A percentile compares a stretch with the other conserved stretches of the same genome.
Conservation (phyloP, 1,140 invertebrate genomes). For the Stegodyphus dumicola region DNA sequence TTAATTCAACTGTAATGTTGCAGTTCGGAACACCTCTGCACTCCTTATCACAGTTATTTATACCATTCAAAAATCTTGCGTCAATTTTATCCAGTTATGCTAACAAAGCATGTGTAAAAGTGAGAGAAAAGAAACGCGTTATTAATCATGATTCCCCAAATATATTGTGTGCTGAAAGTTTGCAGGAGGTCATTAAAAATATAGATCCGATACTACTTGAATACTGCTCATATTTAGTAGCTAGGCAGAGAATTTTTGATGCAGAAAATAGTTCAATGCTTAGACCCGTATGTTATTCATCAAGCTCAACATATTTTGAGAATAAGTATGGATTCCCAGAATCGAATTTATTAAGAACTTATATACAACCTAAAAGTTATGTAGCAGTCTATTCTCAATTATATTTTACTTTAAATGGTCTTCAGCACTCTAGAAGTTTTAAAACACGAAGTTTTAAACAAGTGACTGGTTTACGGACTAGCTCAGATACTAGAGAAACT, state of each 20-base stretch:
- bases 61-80: constrained; percentile 42
- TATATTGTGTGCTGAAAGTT: constrained; percentile 28
- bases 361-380: background rate
- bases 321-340: constrained; percentile 53
- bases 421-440: constrained; percentile 30
- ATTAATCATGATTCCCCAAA: background rate
- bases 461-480: constrained; percentile 28
- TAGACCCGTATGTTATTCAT: constrained; percentile 30
- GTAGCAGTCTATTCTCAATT: constrained; percentile 5
- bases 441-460: constrained; percentile 45
- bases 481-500: background rate
- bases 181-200: constrained; percentile 15
- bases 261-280: background rate
- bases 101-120: constrained; percentile 38
- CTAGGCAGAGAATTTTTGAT: background rate
- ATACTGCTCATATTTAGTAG: constrained; percentile 15
- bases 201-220: constrained; percentile 20
- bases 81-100: constrained; percentile 43
- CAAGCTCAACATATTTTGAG: constrained; percentile 33
- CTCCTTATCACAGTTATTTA: constrained; percentile 21
- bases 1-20: constrained; percentile 5
- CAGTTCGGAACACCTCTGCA: constrained; percentile 39
- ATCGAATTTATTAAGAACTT: constrained; percentile 9
- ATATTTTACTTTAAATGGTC: background rate
- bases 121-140: constrained; percentile 6